Evolutionary conservation across 2,888 invertebrate species (phyloP), one percentile per base, ranked within the genome.

Genomic region (Hyles lineata): DNA sequence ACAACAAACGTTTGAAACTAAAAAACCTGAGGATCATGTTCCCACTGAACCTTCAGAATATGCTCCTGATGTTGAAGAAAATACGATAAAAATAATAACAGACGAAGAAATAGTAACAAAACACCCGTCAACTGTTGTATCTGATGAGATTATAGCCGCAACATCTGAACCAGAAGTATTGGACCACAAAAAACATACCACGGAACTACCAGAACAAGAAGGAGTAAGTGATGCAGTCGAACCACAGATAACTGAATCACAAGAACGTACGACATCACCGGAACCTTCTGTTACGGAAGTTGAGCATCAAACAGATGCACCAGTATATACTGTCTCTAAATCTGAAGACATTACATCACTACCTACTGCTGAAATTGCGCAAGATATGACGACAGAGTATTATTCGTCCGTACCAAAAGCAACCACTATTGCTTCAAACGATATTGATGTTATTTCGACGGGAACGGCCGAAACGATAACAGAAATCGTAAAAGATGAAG

Each of bases 351-450:
- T 58, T 19, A 72, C 58, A 58, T 19, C 21, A 35, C 55, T 32
- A 8, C 17, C 52, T 52, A n/a, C 35, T 35, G 67, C 17, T n/a
- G 58, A 35, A 23, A n/a, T 23, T 58, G 11, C 58, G 15, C 21
- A 63, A 25, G 25, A 50, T 17, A 43, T 23, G 32, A 35, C 55
- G 17, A 52, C 62, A 52, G 72, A 72, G n/a, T 63, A 72, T 35
- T 7, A 55, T 58, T 29, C 58, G 6, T n/a, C 55, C 21, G 35
- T 11, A 35, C 35, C 58, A 23, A 58, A 21, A 25, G 21, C 35
- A 23, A 58, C 72, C 21, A 62, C 32, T 7, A 52, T 52, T n/a
- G 29, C 32, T 11, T 55, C 61, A 52, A 52, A 29, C 21, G 29
- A 61, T n/a, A 19, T 70, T n/a, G 9, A 55, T 29, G n/a, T 6